These are phyloP conservation scores for Lepidurus apus DNA, from an alignment of 1,140 invertebrate species.

Conservation along the genomic window DNA sequence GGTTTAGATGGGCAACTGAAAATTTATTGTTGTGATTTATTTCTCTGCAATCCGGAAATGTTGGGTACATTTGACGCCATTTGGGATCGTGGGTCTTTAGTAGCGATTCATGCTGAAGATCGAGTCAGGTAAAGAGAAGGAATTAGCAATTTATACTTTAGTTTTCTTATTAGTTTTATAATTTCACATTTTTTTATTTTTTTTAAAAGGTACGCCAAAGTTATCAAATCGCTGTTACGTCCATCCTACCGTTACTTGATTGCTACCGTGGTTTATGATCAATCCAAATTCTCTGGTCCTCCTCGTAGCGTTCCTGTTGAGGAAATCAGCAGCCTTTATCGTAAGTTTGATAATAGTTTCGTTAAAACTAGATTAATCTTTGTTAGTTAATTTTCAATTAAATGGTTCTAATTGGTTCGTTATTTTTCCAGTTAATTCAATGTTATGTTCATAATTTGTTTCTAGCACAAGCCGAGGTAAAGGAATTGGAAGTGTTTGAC, in stretches of 20 bases:
- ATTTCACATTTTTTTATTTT: not conserved
- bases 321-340: slow-evolving; percentile 29
- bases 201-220: slow-evolving; percentile 26
- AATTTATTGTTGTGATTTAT: slow-evolving; percentile 39
- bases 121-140: slow-evolving; percentile 32
- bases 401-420: too few relatives aligned
- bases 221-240: slow-evolving; percentile 32
- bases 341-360: not conserved
- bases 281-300: slow-evolving; percentile 34
- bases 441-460: not conserved
- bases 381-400: too few relatives aligned
- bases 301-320: slow-evolving; percentile 34
- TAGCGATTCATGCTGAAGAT: slow-evolving; percentile 36
- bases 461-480: not conserved
- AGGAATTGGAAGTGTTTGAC: not conserved
- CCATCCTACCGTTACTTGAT: slow-evolving; percentile 37
- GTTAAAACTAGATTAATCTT: too few relatives aligned
- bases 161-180: slow-evolving; percentile 17
- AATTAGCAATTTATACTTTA: not conserved
- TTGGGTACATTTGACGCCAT: slow-evolving; percentile 39
- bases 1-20: slow-evolving; percentile 34
- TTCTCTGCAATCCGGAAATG: slow-evolving; percentile 35
- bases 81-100: slow-evolving; percentile 40
- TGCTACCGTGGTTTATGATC: slow-evolving; percentile 36
- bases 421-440: too few relatives aligned